phyloP scores from a whole-genome alignment of 2,113 vertebrate genomes.

The Taurulus bubalis region DNA sequence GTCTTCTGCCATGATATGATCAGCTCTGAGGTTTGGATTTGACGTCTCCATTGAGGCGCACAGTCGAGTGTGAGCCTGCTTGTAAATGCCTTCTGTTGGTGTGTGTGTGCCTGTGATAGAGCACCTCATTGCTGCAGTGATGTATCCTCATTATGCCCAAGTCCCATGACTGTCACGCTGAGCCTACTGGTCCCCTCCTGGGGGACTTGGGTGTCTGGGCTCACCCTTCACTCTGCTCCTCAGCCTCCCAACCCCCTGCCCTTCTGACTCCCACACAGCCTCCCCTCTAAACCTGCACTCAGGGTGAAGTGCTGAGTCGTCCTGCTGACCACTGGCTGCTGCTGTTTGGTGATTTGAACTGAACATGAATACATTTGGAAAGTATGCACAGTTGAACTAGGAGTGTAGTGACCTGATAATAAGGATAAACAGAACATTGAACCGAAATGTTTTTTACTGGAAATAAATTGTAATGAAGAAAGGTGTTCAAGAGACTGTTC shows the following conservation, averaged over 20 bases:
- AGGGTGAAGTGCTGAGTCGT: slow-evolving; percentile 55
- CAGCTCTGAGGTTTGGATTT: slow-evolving; percentile 24
- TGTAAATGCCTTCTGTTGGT: slow-evolving; percentile 16
- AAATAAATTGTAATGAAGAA: neutral
- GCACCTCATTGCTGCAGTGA: slow-evolving; percentile 75
- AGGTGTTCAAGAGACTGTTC: neutral
- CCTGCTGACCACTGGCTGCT: slow-evolving; percentile 42
- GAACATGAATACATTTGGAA: slow-evolving; percentile 2
- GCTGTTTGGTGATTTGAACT: slow-evolving; percentile 32
- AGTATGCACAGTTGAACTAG: neutral
- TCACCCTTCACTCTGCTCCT: slow-evolving; percentile 55
- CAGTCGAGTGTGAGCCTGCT: slow-evolving; percentile 9
- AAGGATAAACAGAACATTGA: neutral
- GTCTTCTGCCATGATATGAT: slow-evolving; percentile 30
- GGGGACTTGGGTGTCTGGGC: slow-evolving; percentile 60
- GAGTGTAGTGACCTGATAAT: slow-evolving; percentile 12
- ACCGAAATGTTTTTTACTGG: neutral
- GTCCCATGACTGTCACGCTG: slow-evolving; percentile 72
- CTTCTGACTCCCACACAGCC: slow-evolving; percentile 15
- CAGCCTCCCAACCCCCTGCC: slow-evolving; percentile 33
- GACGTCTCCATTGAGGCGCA: slow-evolving; percentile 19
- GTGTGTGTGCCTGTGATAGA: slow-evolving; percentile 58
- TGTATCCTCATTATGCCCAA: slow-evolving; percentile 81
- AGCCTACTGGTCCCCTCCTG: slow-evolving; percentile 55
- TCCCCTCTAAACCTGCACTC: slow-evolving; percentile 18